Conservation (phyloP, 2,797 vertebrate genomes). For the Mormyrus hasselquistii region DNA sequence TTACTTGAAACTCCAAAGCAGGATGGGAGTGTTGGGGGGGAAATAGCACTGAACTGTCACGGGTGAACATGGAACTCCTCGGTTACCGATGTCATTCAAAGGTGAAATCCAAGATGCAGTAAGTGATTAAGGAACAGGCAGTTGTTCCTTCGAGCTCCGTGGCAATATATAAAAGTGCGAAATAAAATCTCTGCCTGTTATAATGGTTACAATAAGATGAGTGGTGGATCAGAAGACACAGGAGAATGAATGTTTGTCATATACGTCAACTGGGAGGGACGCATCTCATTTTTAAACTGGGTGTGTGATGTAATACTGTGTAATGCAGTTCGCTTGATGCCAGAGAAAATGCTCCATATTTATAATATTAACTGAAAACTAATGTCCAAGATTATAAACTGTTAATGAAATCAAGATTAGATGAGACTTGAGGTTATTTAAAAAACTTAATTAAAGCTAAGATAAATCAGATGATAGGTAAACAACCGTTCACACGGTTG, state of each 20-base stretch:
- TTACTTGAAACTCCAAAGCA: background rate
- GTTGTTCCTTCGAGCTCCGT: background rate
- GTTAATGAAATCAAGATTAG: slow-evolving; percentile 1
- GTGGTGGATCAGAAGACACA: background rate
- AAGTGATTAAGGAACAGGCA: background rate
- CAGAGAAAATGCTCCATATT: background rate
- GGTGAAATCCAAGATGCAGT: background rate
- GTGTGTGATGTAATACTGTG: background rate
- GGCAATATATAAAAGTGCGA: background rate
- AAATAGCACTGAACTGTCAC: background rate
- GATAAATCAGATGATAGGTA: slow-evolving; percentile 2
- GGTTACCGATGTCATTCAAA: background rate
- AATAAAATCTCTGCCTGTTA: background rate
- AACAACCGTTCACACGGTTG: background rate
- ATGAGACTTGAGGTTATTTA: background rate
- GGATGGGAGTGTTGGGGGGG: background rate
- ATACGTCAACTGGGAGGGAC: background rate
- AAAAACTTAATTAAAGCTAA: background rate
- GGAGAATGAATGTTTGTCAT: background rate
- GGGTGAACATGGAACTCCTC: background rate
- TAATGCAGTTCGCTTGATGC: background rate
- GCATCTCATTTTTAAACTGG: background rate
- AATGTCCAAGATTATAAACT: background rate
- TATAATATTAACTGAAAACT: background rate
- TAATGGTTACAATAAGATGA: background rate